Evolutionary conservation across 30 jellyfish, hydroid and myxozoan genomes (phyloP), one percentile per base, ranked within the genome.

Genomic region (Pelagia noctiluca): DNA sequence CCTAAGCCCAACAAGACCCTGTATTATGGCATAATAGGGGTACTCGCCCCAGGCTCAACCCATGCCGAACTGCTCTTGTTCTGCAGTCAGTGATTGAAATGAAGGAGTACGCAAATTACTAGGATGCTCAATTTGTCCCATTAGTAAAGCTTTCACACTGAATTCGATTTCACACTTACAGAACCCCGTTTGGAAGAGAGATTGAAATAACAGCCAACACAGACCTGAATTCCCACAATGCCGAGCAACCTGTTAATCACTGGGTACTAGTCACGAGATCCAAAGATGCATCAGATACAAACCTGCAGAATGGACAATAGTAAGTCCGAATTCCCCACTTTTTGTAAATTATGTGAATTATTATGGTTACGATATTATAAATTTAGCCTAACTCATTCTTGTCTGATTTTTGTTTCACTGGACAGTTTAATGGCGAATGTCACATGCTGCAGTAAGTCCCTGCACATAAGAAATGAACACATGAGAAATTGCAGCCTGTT

Each of bases 121-220:
- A 24, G 72, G 34, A 21, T 21, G 34, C 21, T 19, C 57, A 8
- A 42, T 42, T 42, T 5, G 16, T 16, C 57, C 57, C 16, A 16
- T 42, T 16, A 5, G 16, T 57, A 5, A 57, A 26, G 57, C 16
- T 42, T 57, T 19, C 72, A 4, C 21, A 21, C 21, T 24, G 21
- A 5, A 19, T 21, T 57, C 5, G 8, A 31, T 11, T 65, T 34
- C 78, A 65, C 29, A 28, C 11, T 57, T 5, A 26, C 48, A 93
- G 98, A 70, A 93, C 98, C 2, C 83, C 97, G 10, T 93, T 93
- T 82, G 98, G 98, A 19, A 89, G 97, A 13, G 98, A 93, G 19
- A 62, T 50, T 46, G 98, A 93, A 69, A 89, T 93, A 25, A 84
- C 85, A 25, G 93, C 97, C 1, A 66, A 75, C 70, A 93, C 98